Conservation (phyloP, 2,888 invertebrate species). For the Agrochola litura region DNA sequence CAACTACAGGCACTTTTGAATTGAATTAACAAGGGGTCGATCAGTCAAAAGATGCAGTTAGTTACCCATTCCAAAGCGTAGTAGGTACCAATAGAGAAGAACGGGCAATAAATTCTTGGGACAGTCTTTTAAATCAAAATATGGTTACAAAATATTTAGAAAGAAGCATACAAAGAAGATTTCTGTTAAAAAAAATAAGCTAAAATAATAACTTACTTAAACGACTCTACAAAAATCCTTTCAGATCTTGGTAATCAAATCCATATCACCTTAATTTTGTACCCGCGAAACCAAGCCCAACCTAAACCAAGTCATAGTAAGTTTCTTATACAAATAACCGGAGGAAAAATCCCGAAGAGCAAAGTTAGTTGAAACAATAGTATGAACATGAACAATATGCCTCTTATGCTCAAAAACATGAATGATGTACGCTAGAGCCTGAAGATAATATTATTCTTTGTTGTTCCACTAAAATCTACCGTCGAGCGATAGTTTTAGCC, state of each 20-base stretch:
- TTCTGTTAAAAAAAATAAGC: neutral
- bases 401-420: constrained; percentile 17
- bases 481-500: constrained; percentile 8
- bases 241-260: constrained; percentile 1
- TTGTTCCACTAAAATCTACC: constrained; percentile 18
- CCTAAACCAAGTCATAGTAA: constrained; percentile 6
- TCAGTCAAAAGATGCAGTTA: too few relatives aligned
- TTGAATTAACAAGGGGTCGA: too few relatives aligned
- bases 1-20: too few relatives aligned
- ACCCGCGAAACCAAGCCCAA: neutral
- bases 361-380: constrained; percentile 35
- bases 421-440: constrained; percentile 4
- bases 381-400: constrained; percentile 22
- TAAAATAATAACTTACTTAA: constrained; percentile 10
- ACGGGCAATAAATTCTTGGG: too few relatives aligned
- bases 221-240: neutral
- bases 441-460: constrained; percentile 12
- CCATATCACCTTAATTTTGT: neutral
- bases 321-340: constrained; percentile 23
- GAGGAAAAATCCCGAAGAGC: constrained; percentile 27
- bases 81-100: too few relatives aligned
- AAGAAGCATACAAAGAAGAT: neutral
- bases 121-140: too few relatives aligned
- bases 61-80: too few relatives aligned
- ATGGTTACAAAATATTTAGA: too few relatives aligned